phyloP scores from a whole-genome alignment of 1,140 invertebrate genomes.

The Mya arenaria region DNA sequence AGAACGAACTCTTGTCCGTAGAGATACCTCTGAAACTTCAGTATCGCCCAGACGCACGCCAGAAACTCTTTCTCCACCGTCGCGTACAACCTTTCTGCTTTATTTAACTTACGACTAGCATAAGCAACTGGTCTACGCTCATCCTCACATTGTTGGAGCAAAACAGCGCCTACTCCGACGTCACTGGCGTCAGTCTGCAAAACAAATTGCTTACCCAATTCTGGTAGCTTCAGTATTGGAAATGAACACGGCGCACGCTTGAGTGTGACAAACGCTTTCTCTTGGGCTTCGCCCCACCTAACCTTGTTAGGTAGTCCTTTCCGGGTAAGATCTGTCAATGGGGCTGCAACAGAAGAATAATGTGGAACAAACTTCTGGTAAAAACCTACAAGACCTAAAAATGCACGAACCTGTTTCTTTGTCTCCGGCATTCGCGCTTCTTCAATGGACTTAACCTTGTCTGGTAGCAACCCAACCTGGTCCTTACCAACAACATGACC shows the following conservation, averaged over 20 bases:
- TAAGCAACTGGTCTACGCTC: conserved; percentile 55
- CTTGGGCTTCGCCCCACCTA: conserved; percentile 37
- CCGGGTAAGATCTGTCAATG: conserved; percentile 64
- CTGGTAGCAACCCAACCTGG: neutral
- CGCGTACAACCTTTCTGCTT: conserved; percentile 11
- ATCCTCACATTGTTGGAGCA: no score
- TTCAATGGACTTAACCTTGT: neutral
- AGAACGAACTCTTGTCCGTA: conserved; percentile 29
- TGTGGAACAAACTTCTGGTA: no score
- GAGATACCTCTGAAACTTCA: conserved; percentile 78
- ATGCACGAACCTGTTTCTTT: conserved; percentile 67
- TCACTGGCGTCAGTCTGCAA: no score
- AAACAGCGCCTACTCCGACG: no score
- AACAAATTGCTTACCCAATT: no score
- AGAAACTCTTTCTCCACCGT: conserved; percentile 78
- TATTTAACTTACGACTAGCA: conserved; percentile 62
- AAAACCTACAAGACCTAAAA: no score
- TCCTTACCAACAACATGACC: no score
- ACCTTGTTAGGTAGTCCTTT: conserved; percentile 55
- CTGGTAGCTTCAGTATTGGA: conserved; percentile 29
- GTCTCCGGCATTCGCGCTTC: conserved; percentile 23
- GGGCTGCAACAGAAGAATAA: no score
- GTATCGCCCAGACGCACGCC: conserved; percentile 77
- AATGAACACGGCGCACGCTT: conserved; percentile 52
- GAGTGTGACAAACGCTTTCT: conserved; percentile 47